Base-by-base conservation (phyloP, 1,140 invertebrate species). In the Stegodyphus dumicola region DNA sequence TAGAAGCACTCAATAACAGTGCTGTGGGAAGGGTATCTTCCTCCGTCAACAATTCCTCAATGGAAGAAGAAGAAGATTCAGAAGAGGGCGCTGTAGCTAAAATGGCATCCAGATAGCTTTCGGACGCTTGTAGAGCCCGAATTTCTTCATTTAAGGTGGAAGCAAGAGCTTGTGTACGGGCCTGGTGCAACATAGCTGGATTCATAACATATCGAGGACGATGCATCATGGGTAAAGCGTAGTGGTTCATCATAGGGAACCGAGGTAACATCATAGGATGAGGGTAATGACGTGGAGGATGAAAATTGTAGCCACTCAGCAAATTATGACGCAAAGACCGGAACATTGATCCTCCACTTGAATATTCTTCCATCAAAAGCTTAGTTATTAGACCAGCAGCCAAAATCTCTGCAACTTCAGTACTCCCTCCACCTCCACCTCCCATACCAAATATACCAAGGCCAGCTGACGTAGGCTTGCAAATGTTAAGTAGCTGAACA, bases 361-460 rank as follows among this genome's bases (percentile, higher is more conserved):
- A 48, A 9, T 49, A 60, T 10, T 81, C 70, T 65, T 81, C 79
- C 79, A 81, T 81, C 11, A 81, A 11, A 53, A 81, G 60, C 7
- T 49, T 64, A 15, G 79, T 81, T 52, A 81, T 81, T 10, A 81
- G 69, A 6, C 79, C 79, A 17, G 79, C 79, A 5, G 79, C 79
- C 17, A 81, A 51, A 7, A 81, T 81, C 65, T 81, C 79, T 6
- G 69, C 60, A 0, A 81, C 70, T 52, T 73, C 69, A 1, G 64
- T 33, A 0, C 18, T 9, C 15, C 77, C 77, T 48, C 77, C 77
- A 51, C 53, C 66, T 6, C 53, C 66, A 54, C 67, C 67, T 7
- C 64, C 65, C 10, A 15, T 18, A 6, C 71, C 71, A 56, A 79
- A 79, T n/a, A 78, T 52, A 6, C 60, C 77, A 53, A 66, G 52